Evolutionary conservation across 2,888 invertebrate species (phyloP).

Genomic region (Eustalomyia histrio): DNA sequence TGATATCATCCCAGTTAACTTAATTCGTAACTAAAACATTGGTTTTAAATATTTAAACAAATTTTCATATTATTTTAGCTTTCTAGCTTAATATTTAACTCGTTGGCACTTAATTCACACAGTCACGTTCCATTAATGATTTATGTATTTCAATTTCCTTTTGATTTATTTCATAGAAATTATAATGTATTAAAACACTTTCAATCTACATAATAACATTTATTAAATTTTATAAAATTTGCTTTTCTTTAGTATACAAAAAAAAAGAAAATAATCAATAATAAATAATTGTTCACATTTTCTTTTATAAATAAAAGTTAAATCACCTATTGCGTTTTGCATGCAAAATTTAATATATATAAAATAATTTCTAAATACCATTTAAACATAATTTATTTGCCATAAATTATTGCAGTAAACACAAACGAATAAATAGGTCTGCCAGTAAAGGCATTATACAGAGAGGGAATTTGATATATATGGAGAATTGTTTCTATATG

Average conservation of each 20-base stretch:
- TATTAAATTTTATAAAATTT: neutral
- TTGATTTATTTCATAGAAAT: neutral
- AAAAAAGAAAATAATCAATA: neutral
- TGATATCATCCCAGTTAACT: too few relatives aligned
- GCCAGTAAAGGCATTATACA: too few relatives aligned
- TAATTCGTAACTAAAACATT: too few relatives aligned
- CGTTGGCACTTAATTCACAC: neutral
- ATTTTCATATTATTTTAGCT: neutral
- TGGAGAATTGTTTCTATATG: too few relatives aligned
- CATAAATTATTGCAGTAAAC: constrained; percentile 43
- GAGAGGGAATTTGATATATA: too few relatives aligned
- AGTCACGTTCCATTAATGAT: neutral
- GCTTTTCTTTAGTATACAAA: neutral
- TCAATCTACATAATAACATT: neutral
- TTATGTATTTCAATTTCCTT: neutral
- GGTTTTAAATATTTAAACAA: neutral
- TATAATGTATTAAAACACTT: neutral
- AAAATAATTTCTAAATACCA: constrained; percentile 4
- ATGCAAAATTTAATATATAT: neutral
- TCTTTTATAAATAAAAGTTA: neutral
- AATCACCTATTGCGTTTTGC: neutral
- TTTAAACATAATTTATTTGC: constrained; percentile 59
- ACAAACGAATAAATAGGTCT: too few relatives aligned
- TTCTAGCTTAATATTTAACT: neutral
- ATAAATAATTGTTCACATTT: neutral